phyloP scores from a whole-genome alignment of 2,888 invertebrate genomes.

The Linnaemya tessellans region DNA sequence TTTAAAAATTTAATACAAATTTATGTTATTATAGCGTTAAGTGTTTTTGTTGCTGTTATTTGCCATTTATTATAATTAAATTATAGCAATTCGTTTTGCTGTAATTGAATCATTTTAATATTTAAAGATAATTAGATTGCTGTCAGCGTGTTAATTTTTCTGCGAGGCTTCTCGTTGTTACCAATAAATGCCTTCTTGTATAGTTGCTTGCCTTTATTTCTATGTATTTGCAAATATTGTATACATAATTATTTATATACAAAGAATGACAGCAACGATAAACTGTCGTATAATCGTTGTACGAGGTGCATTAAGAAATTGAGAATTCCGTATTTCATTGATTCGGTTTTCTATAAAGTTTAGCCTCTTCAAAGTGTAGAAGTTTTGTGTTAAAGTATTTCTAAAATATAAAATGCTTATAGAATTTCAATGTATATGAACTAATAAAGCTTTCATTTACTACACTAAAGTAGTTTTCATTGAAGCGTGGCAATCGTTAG shows the following conservation, averaged over 20 bases:
- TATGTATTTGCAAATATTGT: not conserved
- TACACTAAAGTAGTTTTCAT: too few relatives aligned
- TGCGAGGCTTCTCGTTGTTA: conserved; percentile 31
- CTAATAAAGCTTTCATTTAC: too few relatives aligned
- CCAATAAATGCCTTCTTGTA: conserved; percentile 16
- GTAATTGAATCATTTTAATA: conserved; percentile 37
- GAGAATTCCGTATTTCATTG: too few relatives aligned
- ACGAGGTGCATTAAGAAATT: not conserved
- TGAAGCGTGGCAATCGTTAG: too few relatives aligned
- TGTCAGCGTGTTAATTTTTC: conserved; percentile 31
- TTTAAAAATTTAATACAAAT: not conserved
- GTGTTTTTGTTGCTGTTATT: not conserved
- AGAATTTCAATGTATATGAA: too few relatives aligned
- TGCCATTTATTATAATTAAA: conserved; percentile 16
- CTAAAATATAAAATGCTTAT: too few relatives aligned
- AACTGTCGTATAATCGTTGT: not conserved
- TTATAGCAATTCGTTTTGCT: conserved; percentile 3
- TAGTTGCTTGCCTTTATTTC: not conserved
- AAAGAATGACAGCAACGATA: not conserved
- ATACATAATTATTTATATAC: conserved; percentile 7
- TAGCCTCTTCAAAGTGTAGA: too few relatives aligned
- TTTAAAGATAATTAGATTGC: conserved; percentile 34
- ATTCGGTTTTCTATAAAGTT: not conserved
- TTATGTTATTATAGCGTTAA: not conserved
- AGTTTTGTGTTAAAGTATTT: too few relatives aligned